phyloP scores from a whole-genome alignment of 2,113 vertebrate species.

The Grammatotria lemairii region DNA sequence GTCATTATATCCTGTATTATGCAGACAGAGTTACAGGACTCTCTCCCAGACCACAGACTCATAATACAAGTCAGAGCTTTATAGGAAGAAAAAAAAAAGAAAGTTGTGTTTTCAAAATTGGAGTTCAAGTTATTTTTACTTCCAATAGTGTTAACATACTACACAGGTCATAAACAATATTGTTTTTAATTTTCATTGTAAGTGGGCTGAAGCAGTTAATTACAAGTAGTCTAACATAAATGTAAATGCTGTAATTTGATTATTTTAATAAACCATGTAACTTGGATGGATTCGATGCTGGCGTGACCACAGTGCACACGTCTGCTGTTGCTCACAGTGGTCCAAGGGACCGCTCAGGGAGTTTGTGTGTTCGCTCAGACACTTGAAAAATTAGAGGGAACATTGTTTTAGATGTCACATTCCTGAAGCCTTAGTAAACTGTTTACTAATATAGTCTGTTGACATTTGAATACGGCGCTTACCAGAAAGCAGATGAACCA shows the following conservation, averaged over 20 bases:
- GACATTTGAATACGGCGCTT: neutral
- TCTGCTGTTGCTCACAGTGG: rapidly evolving
- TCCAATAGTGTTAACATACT: rapidly evolving
- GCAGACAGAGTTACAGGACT: neutral
- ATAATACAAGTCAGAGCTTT: neutral
- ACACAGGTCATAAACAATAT: rapidly evolving
- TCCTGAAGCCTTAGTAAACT: neutral
- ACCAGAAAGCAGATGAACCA: constrained; percentile 91
- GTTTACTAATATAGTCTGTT: neutral
- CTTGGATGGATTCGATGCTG: neutral
- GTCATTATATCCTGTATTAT: rapidly evolving
- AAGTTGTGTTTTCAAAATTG: neutral
- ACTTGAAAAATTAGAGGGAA: neutral
- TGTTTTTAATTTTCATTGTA: neutral
- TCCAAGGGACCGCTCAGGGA: neutral
- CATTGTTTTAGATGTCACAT: neutral
- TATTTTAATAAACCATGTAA: neutral
- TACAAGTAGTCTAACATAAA: neutral
- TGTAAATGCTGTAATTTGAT: neutral
- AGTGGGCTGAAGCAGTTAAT: rapidly evolving
- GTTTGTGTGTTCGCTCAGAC: neutral
- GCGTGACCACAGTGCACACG: neutral
- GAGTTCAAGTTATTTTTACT: neutral
- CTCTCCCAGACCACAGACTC: no score
- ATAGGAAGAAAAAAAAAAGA: neutral